phyloP scores from a whole-genome alignment of 2,888 invertebrate species.

The Macroteleia sp. region DNA sequence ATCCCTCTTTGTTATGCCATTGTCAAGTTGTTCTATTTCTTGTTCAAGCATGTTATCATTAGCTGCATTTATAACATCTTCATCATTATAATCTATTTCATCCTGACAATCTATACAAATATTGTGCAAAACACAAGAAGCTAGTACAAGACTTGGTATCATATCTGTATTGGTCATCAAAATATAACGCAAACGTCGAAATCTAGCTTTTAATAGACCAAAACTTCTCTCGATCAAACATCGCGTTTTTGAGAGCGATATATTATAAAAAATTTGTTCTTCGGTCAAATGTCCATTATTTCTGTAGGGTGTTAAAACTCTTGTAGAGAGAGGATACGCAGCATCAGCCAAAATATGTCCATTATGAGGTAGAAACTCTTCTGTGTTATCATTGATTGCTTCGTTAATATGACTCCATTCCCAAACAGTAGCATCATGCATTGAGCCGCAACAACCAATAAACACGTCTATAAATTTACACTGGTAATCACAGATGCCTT shows the following conservation, averaged over 20 bases:
- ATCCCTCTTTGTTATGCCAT: background rate
- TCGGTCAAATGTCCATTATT: constrained; percentile 18
- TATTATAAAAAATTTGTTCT: background rate
- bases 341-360: background rate
- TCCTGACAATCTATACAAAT: constrained; percentile 2
- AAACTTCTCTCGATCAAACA: constrained; percentile 27
- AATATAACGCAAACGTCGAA: constrained; percentile 20
- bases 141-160: constrained; percentile 16
- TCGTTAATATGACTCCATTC: background rate
- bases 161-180: constrained; percentile 5
- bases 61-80: too few relatives aligned
- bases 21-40: too few relatives aligned
- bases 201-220: constrained; percentile 23
- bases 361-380: background rate
- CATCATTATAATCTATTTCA: background rate
- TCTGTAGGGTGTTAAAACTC: constrained; percentile 19
- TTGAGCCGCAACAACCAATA: background rate
- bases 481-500: background rate
- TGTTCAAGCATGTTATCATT: background rate
- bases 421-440: constrained; percentile 8
- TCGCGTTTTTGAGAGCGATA: constrained; percentile 4
- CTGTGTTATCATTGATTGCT: background rate
- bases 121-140: constrained; percentile 30
- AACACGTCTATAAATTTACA: constrained; percentile 7
- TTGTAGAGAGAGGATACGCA: background rate